phyloP scores from a whole-genome alignment of 1,140 invertebrate species.

The Drosophila ambigua region DNA sequence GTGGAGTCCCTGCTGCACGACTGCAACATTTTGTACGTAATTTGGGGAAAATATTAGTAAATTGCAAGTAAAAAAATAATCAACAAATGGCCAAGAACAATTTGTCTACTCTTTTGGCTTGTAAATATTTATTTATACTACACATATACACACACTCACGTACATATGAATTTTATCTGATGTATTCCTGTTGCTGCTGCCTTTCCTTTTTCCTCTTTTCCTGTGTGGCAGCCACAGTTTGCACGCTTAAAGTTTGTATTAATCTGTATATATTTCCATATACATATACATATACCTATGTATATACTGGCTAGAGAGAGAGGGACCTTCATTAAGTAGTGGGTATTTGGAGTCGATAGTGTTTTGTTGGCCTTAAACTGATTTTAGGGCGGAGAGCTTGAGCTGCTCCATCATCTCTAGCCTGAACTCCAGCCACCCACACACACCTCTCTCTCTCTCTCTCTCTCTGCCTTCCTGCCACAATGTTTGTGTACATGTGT shows the following conservation, averaged over 20 bases:
- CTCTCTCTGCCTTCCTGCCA: constrained; percentile 19
- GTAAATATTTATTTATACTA: constrained; percentile 45
- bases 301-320: no score
- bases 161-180: constrained; percentile 13
- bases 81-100: constrained; percentile 68
- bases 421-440: not conserved
- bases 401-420: no score
- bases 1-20: constrained; percentile 51
- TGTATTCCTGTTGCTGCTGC: constrained; percentile 20
- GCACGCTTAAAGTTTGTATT: no score
- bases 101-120: constrained; percentile 57
- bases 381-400: no score
- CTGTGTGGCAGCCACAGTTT: no score
- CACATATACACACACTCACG: no score
- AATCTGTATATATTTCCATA: no score
- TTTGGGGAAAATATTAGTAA: constrained; percentile 76
- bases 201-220: not conserved
- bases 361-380: no score
- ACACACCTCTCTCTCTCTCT: not conserved
- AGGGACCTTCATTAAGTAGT: no score
- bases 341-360: no score
- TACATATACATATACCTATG: no score
- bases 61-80: constrained; percentile 51
- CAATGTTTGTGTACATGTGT: constrained; percentile 77
- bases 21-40: constrained; percentile 70